phyloP scores from a whole-genome alignment of 2,113 vertebrate species.

The Colossoma macropomum region DNA sequence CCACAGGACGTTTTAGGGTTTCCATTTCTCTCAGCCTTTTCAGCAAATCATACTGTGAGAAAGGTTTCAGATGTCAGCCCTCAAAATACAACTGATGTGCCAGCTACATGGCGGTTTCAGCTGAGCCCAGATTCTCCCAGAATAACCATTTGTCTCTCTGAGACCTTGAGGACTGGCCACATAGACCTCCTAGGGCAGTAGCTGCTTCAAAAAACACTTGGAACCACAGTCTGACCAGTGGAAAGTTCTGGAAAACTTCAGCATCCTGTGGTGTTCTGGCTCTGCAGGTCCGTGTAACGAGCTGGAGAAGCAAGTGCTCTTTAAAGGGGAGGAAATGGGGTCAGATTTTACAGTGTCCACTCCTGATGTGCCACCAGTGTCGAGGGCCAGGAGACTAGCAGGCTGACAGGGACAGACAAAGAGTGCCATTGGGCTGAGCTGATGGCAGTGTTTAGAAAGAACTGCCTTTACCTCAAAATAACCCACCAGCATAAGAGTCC shows the following conservation, averaged over 20 bases:
- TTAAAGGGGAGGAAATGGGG: slow-evolving; percentile 59
- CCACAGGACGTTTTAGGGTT: background rate
- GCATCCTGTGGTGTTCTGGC: slow-evolving; percentile 50
- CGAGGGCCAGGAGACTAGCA: slow-evolving; percentile 59
- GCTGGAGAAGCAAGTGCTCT: slow-evolving; percentile 61
- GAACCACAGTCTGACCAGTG: slow-evolving; percentile 62
- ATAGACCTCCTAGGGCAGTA: slow-evolving; percentile 51
- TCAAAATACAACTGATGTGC: background rate
- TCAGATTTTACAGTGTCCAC: slow-evolving; percentile 57
- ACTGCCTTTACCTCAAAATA: slow-evolving; percentile 33
- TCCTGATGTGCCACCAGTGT: slow-evolving; percentile 64
- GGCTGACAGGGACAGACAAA: slow-evolving; percentile 46
- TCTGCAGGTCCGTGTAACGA: slow-evolving; percentile 52
- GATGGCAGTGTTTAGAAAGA: slow-evolving; percentile 41
- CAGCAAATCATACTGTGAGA: background rate
- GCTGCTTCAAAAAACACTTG: slow-evolving; percentile 54
- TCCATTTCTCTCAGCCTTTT: background rate
- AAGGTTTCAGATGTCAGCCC: slow-evolving; percentile 27
- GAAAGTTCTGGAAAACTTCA: slow-evolving; percentile 32
- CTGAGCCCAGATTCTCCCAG: slow-evolving; percentile 11
- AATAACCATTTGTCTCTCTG: slow-evolving; percentile 29
- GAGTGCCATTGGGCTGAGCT: slow-evolving; percentile 44
- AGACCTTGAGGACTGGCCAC: slow-evolving; percentile 56
- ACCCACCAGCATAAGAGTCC: slow-evolving; percentile 9
- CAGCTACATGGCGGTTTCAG: slow-evolving; percentile 61